A percentile compares a stretch with the other conserved stretches of the same genome.
These are phyloP conservation scores for Cosmorhoe ocellata DNA, from an alignment of 2,888 invertebrate species.

Conservation along the genomic window DNA sequence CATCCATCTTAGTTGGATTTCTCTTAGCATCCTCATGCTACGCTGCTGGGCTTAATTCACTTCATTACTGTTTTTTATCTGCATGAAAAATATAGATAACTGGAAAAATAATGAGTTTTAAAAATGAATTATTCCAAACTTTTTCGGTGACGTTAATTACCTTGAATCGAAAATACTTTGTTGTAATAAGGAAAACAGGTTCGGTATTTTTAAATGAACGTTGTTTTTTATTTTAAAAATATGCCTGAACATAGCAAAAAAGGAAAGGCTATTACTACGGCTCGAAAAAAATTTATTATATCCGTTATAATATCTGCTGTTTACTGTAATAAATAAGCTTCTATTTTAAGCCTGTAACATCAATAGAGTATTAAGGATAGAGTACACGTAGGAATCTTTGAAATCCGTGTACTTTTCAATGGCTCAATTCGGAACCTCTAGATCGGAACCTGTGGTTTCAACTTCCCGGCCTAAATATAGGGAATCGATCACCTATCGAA, in stretches of 20 bases:
- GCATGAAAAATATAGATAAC: slow-evolving; percentile 51
- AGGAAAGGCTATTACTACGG: no score
- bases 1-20: slow-evolving; percentile 76
- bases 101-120: slow-evolving; percentile 41
- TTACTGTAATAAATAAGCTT: no score
- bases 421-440: slow-evolving; percentile 21
- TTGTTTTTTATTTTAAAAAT: background rate
- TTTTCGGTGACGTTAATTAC: slow-evolving; percentile 34
- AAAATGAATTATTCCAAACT: slow-evolving; percentile 41
- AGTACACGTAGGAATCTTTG: slow-evolving; percentile 18
- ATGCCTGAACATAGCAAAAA: background rate
- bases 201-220: background rate
- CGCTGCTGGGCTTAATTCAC: slow-evolving; percentile 62
- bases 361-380: no score
- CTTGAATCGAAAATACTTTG: slow-evolving; percentile 28
- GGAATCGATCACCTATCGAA: slow-evolving; percentile 28
- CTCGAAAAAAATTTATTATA: no score
- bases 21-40: slow-evolving; percentile 61
- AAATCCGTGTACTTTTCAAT: slow-evolving; percentile 26
- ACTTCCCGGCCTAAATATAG: slow-evolving; percentile 26
- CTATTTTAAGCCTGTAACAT: background rate
- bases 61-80: slow-evolving; percentile 66
- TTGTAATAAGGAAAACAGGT: slow-evolving; percentile 8
- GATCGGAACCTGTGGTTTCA: slow-evolving; percentile 25
- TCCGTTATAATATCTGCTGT: no score